These are phyloP conservation scores for Osmoderma eremita DNA, from an alignment of 2,888 invertebrate species.

Conservation along the genomic window DNA sequence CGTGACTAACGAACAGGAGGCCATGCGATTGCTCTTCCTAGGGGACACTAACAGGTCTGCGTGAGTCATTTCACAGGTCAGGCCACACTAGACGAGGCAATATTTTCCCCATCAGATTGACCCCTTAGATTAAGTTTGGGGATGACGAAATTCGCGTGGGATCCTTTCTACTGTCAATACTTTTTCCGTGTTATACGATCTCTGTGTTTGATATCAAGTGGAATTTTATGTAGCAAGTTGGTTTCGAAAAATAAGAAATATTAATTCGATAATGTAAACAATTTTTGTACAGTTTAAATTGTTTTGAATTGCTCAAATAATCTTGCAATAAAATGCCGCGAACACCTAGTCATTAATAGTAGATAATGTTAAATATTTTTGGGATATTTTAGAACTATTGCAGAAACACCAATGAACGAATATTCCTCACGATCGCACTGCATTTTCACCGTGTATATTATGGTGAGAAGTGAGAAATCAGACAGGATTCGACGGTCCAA, in stretches of 20 bases:
- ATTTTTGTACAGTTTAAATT: too few species aligned
- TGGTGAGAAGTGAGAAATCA: slow-evolving; percentile 57
- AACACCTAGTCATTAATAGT: too few species aligned
- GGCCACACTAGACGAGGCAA: neutral
- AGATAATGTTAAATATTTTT: neutral
- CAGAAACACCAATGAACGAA: slow-evolving; percentile 68
- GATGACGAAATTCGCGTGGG: slow-evolving; percentile 1
- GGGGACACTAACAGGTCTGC: slow-evolving; percentile 66
- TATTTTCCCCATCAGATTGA: slow-evolving; percentile 24
- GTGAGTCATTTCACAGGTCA: slow-evolving; percentile 16
- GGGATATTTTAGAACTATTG: slow-evolving; percentile 61
- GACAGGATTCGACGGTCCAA: slow-evolving; percentile 63
- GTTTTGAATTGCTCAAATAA: too few species aligned
- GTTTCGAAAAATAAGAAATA: too few species aligned
- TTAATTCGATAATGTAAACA: too few species aligned
- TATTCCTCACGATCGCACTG: slow-evolving; percentile 68
- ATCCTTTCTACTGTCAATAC: neutral
- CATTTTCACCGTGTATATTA: slow-evolving; percentile 67
- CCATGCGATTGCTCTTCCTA: slow-evolving; percentile 64
- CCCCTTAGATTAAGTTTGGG: slow-evolving; percentile 7
- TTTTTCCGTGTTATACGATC: neutral
- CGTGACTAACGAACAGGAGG: slow-evolving; percentile 65
- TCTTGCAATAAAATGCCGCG: too few species aligned
- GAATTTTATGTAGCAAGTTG: too few species aligned
- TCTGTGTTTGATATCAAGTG: too few species aligned